Evolutionary conservation across 2,113 vertebrate genomes (phyloP).

Genomic region (Hydropotes inermis): DNA sequence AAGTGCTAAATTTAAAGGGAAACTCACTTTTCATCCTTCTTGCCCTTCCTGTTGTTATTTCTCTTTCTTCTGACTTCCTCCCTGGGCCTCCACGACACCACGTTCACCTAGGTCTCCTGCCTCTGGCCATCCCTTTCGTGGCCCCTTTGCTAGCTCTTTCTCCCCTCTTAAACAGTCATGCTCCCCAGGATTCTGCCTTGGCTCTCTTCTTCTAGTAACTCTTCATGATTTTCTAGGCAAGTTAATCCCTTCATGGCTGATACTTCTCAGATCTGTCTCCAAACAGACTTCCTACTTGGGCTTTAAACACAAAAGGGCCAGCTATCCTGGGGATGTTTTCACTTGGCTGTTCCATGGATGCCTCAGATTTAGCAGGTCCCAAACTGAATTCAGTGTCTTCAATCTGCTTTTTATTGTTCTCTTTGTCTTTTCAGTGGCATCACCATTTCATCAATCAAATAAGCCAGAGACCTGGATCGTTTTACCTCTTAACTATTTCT

Average conservation of each 20-base stretch:
- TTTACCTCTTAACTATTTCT: background rate
- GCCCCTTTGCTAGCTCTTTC: background rate
- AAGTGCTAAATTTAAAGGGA: background rate
- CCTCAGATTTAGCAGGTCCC: background rate
- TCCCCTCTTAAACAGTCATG: background rate
- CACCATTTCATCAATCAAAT: background rate
- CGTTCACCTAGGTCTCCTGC: background rate
- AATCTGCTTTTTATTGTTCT: background rate
- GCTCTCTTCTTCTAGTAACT: background rate
- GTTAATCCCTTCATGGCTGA: background rate
- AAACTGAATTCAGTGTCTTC: background rate
- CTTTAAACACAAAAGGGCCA: background rate
- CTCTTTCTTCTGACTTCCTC: background rate
- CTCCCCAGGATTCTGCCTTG: background rate
- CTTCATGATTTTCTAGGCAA: background rate
- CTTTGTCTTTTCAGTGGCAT: background rate
- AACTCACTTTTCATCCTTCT: background rate
- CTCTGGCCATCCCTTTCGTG: background rate
- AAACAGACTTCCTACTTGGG: background rate
- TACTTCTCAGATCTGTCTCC: background rate
- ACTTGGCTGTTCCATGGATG: background rate
- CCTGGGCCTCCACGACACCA: background rate
- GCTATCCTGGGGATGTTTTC: background rate
- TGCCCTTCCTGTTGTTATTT: background rate
- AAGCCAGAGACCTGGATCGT: background rate